Base-by-base conservation (phyloP, 2,888 invertebrate species). In the Hybos culiciformis region DNA sequence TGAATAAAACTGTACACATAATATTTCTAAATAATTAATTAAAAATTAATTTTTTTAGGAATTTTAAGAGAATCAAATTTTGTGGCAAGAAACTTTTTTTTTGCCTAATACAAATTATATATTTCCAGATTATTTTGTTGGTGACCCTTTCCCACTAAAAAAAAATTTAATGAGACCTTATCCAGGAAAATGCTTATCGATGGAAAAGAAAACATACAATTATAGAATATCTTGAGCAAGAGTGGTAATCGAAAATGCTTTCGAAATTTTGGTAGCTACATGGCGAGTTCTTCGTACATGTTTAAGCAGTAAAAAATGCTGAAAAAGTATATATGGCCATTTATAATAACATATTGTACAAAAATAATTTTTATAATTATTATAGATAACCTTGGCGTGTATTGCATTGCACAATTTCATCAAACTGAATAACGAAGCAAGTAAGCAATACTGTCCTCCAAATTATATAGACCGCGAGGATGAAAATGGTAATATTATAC, bases 141-240 rank as follows among this genome's bases (percentile, higher is more conserved):
- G 32, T 34, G 50, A 51, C 40, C 46, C 44, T 8, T 51, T 51
- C 40, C 48, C 50, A 18, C 31, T 51, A 17, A 38, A 46, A 24
- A 42, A 31, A 4, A 40, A 50, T 31, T 7, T 47, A 2, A 24
- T 47, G 42, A n/a, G 29, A 20, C 37, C 39, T 5, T 42, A 44
- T 18, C 14, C 37, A 2, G 33, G 39, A 4, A 26, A 11, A 19
- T 9, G 8, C 11, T 7, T 21, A 5, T 38, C 42, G 21, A 37
- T 45, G 34, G 4, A 19, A 8, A 39, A 43, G 36, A 21, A 31
- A 15, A 39, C 26, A 15, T 45, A 33, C 24, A 45, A 45, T 39
- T 38, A 45, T 37, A 45, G 50, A 39, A 43, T 51, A 18, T 46
- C 42, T 23, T 26, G 45, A 32, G 48, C 43, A 32, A 45, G 50